phyloP scores from a whole-genome alignment of 64 coral and sea anemone species.

The Catalaphyllia jardinei region DNA sequence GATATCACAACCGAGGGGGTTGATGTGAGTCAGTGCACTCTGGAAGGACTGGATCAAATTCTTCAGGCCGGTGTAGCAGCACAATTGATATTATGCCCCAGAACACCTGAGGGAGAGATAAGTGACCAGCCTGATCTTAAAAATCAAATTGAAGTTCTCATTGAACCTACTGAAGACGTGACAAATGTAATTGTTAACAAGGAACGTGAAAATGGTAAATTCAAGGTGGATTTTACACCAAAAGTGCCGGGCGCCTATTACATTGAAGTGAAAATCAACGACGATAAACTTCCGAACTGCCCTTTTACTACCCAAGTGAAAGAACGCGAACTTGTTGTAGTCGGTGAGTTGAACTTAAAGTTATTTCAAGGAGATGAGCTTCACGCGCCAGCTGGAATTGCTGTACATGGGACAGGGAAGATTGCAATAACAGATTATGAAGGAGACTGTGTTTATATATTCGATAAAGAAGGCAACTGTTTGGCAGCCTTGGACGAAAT shows the following conservation, averaged over 20 bases:
- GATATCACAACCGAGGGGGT: background rate
- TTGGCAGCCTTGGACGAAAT: background rate
- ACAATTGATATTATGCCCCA: background rate
- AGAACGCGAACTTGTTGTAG: background rate
- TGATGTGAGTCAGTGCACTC: background rate
- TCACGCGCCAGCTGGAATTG: background rate
- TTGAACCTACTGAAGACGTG: background rate
- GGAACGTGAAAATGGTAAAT: background rate
- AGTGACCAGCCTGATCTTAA: background rate
- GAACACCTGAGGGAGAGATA: background rate
- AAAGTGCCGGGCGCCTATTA: background rate
- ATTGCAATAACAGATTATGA: background rate
- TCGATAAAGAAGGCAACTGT: conserved; percentile 29
- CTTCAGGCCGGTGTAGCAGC: background rate
- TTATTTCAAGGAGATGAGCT: background rate
- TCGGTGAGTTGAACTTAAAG: background rate
- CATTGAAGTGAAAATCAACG: background rate
- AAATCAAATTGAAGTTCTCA: background rate
- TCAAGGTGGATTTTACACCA: background rate
- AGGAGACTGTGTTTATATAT: background rate
- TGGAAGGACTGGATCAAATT: background rate
- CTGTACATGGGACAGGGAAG: background rate
- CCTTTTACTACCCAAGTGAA: background rate
- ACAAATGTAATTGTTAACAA: background rate
- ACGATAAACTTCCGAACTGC: background rate